phyloP scores from a whole-genome alignment of 2,888 invertebrate genomes.

The Dryocosmus kuriphilus region DNA sequence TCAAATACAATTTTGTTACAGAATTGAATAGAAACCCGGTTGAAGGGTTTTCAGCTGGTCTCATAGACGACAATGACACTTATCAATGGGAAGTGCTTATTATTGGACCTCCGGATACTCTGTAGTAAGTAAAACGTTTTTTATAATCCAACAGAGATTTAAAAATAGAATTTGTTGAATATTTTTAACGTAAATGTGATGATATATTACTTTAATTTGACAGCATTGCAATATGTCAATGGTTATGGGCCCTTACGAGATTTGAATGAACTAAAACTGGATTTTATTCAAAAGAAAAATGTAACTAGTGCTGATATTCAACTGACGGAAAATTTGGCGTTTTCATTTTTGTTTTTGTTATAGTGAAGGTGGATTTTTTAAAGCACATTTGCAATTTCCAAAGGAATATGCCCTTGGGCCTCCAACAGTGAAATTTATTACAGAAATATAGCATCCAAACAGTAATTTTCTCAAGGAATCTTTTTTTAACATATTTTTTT shows the following conservation, averaged over 20 bases:
- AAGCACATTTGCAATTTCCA: conserved; percentile 98
- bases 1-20: conserved; percentile 79
- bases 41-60: conserved; percentile 99
- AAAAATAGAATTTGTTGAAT: neutral
- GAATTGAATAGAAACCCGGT: conserved; percentile 99
- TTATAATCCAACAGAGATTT: neutral
- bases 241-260: neutral
- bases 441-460: conserved; percentile 99
- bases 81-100: conserved; percentile 99
- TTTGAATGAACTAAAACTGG: neutral
- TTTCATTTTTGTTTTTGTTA: conserved; percentile 63
- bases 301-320: too few relatives aligned
- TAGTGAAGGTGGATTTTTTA: conserved; percentile 99
- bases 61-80: conserved; percentile 99
- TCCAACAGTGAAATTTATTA: conserved; percentile 99
- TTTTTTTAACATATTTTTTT: neutral
- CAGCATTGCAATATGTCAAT: neutral
- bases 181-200: neutral
- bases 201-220: conserved; percentile 9
- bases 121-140: conserved; percentile 89
- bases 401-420: conserved; percentile 99
- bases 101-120: conserved; percentile 99
- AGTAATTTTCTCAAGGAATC: conserved; percentile 83
- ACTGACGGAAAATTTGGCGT: neutral
- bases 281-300: too few relatives aligned